A percentile compares a stretch with the other conserved stretches of the same genome.
These are phyloP conservation scores for Apis laboriosa DNA, from an alignment of 1,140 invertebrate species.

Conservation along the genomic window DNA sequence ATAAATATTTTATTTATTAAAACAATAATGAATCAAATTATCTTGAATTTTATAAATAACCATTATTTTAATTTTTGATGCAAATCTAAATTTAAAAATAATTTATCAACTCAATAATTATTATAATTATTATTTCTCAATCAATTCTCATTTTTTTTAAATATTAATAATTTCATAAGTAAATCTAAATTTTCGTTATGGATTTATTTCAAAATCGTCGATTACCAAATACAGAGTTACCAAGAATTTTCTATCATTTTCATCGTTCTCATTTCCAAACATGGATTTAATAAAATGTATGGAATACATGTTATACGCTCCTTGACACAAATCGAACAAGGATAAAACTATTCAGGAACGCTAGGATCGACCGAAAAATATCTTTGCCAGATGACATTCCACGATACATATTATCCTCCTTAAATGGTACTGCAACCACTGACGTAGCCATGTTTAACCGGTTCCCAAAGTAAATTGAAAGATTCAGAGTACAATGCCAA, in stretches of 20 bases:
- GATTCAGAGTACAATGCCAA: slow-evolving; percentile 55
- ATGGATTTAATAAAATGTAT: neutral
- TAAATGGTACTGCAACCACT: slow-evolving; percentile 57
- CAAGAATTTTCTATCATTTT: neutral
- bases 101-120: no score
- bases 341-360: neutral
- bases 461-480: slow-evolving; percentile 49
- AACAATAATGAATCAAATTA: no score
- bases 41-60: no score
- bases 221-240: neutral
- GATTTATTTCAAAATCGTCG: no score
- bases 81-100: no score
- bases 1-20: no score
- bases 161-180: no score
- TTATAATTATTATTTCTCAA: no score
- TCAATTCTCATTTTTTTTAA: no score
- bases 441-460: slow-evolving; percentile 57
- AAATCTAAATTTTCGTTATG: no score
- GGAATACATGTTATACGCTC: neutral
- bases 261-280: neutral
- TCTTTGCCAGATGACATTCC: slow-evolving; percentile 50
- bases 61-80: no score
- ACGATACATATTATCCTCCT: slow-evolving; percentile 56
- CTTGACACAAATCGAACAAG: neutral
- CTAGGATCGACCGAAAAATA: slow-evolving; percentile 1